Percentiles rank a stretch among this genome's conserved stretches.
Conservation (phyloP, 30 jellyfish, hydroid and myxozoan genomes). For the Aurelia sp. region DNA sequence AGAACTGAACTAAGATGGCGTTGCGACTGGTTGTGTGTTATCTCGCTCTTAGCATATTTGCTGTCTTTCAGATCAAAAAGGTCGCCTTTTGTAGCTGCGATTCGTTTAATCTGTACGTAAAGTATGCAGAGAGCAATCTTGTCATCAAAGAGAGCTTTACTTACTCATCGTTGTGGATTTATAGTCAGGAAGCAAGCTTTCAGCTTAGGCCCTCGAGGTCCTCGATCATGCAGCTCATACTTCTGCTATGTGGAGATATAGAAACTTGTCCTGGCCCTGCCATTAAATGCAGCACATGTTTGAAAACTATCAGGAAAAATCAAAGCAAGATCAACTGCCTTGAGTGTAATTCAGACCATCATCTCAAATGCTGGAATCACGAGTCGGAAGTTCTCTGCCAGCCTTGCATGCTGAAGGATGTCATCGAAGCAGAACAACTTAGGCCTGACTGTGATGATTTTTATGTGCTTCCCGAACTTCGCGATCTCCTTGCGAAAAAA, state of each 20-base stretch:
- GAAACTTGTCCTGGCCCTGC: slow-evolving; percentile 33
- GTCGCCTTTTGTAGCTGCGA: neutral
- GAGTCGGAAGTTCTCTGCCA: slow-evolving; percentile 17
- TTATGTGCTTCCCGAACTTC: slow-evolving; percentile 17
- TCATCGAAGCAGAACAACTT: slow-evolving; percentile 30
- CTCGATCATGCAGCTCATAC: slow-evolving; percentile 22
- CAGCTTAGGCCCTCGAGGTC: slow-evolving; percentile 46
- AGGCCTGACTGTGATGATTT: slow-evolving; percentile 24
- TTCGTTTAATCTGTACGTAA: neutral
- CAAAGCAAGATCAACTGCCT: slow-evolving; percentile 31
- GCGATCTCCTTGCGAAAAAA: slow-evolving; percentile 25
- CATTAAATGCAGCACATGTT: slow-evolving; percentile 23
- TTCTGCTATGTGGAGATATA: slow-evolving; percentile 25
- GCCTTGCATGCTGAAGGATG: slow-evolving; percentile 27
- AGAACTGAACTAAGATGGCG: no score
- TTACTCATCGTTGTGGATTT: slow-evolving; percentile 12
- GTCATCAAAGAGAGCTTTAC: slow-evolving; percentile 3
- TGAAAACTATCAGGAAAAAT: slow-evolving; percentile 15
- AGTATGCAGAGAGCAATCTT: neutral
- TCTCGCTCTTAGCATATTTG: neutral
- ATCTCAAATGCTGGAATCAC: slow-evolving; percentile 20
- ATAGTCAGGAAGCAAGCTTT: neutral
- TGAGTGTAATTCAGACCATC: slow-evolving; percentile 11
- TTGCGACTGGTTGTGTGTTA: slow-evolving; percentile 8
- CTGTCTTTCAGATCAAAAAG: neutral